phyloP scores from a whole-genome alignment of 2,888 invertebrate genomes.

The Omphaloscelis lunosa region DNA sequence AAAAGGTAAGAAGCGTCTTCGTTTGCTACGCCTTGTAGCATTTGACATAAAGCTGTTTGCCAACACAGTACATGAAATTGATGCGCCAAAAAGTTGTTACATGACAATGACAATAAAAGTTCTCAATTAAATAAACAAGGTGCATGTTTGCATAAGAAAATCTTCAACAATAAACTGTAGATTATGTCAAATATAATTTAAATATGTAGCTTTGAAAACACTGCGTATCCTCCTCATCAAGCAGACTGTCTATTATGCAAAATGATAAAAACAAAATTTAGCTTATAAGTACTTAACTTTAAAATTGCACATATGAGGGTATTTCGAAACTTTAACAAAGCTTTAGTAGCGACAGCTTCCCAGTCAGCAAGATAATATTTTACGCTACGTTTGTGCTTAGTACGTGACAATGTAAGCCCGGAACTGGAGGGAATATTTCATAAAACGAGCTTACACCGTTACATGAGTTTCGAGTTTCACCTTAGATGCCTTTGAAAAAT shows the following conservation, averaged over 20 bases:
- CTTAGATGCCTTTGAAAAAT: constrained; percentile 8
- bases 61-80: no score
- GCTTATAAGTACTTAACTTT: not conserved
- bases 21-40: constrained; percentile 3
- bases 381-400: constrained; percentile 65
- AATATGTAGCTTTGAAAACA: not conserved
- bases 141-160: not conserved
- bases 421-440: constrained; percentile 57
- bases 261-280: constrained; percentile 27
- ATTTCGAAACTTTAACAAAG: constrained; percentile 45
- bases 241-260: not conserved
- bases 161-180: not conserved
- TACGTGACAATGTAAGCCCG: constrained; percentile 63
- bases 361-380: constrained; percentile 63
- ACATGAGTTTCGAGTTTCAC: constrained; percentile 29
- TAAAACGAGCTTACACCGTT: constrained; percentile 59
- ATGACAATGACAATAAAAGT: not conserved
- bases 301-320: constrained; percentile 28
- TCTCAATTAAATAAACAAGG: not conserved
- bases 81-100: no score
- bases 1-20: not conserved
- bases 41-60: not conserved
- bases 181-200: not conserved
- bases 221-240: not conserved
- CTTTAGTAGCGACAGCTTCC: constrained; percentile 25